Conservation (phyloP, 2,797 vertebrate genomes). For the Manis crassicaudata region DNA sequence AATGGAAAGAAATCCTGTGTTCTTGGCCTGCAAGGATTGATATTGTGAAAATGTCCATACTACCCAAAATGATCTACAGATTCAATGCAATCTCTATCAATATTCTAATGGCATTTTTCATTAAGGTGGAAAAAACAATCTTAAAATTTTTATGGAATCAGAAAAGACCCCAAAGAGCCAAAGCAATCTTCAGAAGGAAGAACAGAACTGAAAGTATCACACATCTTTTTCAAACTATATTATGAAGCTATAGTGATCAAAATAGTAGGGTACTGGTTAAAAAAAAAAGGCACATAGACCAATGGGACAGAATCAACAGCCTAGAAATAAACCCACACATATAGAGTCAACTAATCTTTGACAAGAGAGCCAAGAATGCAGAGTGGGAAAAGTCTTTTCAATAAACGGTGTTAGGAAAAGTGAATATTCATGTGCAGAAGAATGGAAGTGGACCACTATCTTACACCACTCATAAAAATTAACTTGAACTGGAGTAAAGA, state of each 20-base stretch:
- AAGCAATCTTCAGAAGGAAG: background rate
- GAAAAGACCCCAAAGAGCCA: background rate
- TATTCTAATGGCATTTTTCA: background rate
- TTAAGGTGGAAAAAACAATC: background rate
- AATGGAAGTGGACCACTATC: too few species aligned
- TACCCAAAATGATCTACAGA: background rate
- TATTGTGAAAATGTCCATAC: background rate
- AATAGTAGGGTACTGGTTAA: too few species aligned
- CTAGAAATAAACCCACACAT: background rate
- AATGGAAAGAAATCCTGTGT: too few species aligned
- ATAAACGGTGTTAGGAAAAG: background rate
- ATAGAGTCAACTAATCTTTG: background rate
- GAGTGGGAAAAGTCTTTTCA: too few species aligned
- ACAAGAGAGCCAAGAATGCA: too few species aligned
- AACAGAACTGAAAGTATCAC: background rate
- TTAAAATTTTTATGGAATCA: background rate
- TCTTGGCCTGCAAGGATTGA: background rate
- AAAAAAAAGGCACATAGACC: background rate
- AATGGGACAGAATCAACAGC: background rate
- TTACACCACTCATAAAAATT: background rate
- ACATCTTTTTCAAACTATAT: background rate
- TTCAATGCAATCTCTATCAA: background rate
- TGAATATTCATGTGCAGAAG: background rate
- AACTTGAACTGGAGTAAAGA: background rate
- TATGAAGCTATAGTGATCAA: background rate